Evolutionary conservation across 2,797 vertebrate species (phyloP).

Genomic region (Etheostoma nigrum): DNA sequence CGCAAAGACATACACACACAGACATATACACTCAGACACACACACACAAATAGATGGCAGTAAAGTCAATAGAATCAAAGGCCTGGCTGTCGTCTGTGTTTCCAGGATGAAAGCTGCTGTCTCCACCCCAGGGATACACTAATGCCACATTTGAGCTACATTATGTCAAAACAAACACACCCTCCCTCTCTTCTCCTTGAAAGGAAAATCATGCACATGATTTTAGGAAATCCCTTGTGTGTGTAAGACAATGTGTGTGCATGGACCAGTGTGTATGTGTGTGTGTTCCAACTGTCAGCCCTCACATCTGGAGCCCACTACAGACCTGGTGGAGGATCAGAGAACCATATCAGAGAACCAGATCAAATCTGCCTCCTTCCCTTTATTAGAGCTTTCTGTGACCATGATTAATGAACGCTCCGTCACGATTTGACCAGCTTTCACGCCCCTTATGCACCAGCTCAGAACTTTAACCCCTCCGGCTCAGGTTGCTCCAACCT

Average conservation of each 20-base stretch:
- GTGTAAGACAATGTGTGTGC: constrained; percentile 22
- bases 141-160: constrained; percentile 20
- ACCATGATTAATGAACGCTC: constrained; percentile 79
- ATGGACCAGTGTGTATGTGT: constrained; percentile 6
- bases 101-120: constrained; percentile 38
- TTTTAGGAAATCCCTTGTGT: constrained; percentile 14
- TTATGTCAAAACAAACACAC: constrained; percentile 48
- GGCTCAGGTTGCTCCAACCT: constrained; percentile 58
- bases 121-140: constrained; percentile 33
- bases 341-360: constrained; percentile 50
- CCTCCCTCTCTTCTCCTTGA: constrained; percentile 18
- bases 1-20: constrained; percentile 4
- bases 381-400: constrained; percentile 56
- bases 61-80: constrained; percentile 22
- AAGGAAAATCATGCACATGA: constrained; percentile 19
- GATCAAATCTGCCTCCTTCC: constrained; percentile 55
- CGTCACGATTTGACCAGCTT: constrained; percentile 53
- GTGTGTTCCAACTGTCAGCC: constrained; percentile 34
- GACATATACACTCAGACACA: not conserved
- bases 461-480: constrained; percentile 50
- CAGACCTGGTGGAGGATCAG: constrained; percentile 65
- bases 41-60: not conserved
- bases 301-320: constrained; percentile 76
- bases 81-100: not conserved
- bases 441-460: constrained; percentile 60